A percentile compares a stretch with the other conserved stretches of the same genome.
These are phyloP conservation scores for Australoheros facetus DNA, from an alignment of 2,797 vertebrate species.

Conservation along the genomic window DNA sequence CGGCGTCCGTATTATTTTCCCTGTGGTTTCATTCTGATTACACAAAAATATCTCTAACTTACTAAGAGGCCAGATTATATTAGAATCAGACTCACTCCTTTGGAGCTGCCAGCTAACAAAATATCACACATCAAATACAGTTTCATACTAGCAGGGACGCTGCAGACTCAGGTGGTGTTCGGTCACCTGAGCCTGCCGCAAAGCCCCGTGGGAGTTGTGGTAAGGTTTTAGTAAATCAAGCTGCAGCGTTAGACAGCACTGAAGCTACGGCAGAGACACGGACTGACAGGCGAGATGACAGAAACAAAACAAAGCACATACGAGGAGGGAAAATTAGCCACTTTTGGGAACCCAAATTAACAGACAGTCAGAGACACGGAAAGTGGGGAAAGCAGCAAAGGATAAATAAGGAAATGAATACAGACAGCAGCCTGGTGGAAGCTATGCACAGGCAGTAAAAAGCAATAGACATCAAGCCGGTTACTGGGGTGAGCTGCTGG, in stretches of 20 bases:
- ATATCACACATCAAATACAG: conserved; percentile 28
- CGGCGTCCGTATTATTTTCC: background rate
- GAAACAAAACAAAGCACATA: conserved; percentile 6
- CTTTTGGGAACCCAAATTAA: conserved; percentile 18
- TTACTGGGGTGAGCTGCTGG: conserved; percentile 55
- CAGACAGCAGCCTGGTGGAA: conserved; percentile 44
- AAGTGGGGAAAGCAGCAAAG: conserved; percentile 11
- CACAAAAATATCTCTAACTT: background rate
- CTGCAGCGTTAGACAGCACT: conserved; percentile 53
- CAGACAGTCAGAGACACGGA: conserved; percentile 17
- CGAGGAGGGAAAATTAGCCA: background rate
- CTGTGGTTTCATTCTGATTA: conserved; percentile 27
- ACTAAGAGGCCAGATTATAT: background rate
- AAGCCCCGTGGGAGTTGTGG: conserved; percentile 57
- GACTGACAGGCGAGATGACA: conserved; percentile 25
- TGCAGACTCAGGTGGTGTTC: conserved; percentile 59
- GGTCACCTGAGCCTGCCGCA: conserved; percentile 68
- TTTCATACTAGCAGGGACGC: conserved; percentile 35
- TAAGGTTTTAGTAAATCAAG: conserved; percentile 54
- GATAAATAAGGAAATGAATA: conserved; percentile 7
- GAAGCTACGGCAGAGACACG: conserved; percentile 45
- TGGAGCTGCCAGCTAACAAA: conserved; percentile 63
- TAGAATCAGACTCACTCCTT: background rate
- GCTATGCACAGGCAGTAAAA: conserved; percentile 67
- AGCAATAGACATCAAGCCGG: conserved; percentile 73